Evolutionary conservation across 2,113 vertebrate genomes (phyloP).

Genomic region (Ursus arctos): DNA sequence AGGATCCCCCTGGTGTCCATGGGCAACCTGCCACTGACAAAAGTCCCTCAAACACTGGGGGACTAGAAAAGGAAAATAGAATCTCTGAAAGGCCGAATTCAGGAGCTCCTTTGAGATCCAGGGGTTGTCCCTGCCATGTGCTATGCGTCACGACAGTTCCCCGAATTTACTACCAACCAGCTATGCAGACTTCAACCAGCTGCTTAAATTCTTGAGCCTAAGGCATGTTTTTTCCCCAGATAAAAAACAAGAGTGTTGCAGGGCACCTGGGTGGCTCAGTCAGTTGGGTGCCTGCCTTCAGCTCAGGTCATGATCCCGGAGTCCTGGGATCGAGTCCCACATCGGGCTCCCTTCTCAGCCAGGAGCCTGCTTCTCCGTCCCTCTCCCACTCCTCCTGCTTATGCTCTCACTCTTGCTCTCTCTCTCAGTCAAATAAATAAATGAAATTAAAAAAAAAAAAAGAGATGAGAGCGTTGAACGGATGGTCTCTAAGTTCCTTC

Average conservation of each 20-base stretch:
- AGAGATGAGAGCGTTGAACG: neutral
- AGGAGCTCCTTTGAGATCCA: neutral
- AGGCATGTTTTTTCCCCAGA: neutral
- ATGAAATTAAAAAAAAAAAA: too few species aligned
- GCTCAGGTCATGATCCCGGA: too few species aligned
- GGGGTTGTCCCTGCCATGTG: accelerated
- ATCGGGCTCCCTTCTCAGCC: too few species aligned
- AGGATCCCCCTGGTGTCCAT: neutral
- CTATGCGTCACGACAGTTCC: neutral
- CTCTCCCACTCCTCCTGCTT: too few species aligned
- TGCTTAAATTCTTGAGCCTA: neutral
- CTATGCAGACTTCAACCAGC: neutral
- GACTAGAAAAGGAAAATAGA: neutral
- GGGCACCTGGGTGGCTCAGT: too few species aligned
- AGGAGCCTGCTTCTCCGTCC: too few species aligned
- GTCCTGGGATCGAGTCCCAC: too few species aligned
- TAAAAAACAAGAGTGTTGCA: neutral
- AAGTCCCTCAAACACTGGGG: neutral
- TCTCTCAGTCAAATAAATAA: too few species aligned
- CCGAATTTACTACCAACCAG: neutral
- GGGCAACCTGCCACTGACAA: neutral
- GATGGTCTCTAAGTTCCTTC: neutral
- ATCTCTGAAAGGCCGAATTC: neutral
- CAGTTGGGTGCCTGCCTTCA: too few species aligned
- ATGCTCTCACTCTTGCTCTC: too few species aligned